Base-by-base conservation (phyloP, 2,797 vertebrate species). In the Coranthus polyacanthus region DNA sequence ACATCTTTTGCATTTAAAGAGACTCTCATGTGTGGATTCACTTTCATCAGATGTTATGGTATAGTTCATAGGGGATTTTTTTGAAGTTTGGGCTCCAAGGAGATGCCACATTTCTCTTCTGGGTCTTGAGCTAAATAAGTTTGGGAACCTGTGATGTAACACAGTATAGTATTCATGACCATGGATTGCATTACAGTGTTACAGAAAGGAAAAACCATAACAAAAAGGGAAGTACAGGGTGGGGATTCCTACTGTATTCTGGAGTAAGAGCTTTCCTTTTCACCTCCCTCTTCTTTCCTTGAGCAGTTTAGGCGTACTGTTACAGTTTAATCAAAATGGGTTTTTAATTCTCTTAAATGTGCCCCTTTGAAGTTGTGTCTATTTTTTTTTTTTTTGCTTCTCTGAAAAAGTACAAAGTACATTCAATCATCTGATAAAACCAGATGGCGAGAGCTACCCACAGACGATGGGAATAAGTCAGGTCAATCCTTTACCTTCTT, bases 351-450 rank as follows among this genome's bases (percentile, higher is more conserved):
- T 36, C 11, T 0, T 41, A 11, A 56, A 56, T 47, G 24, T 54
- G 12, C 12, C 6, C 2, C 15, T 26, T 62, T 37, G n/a, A n/a
- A 6, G 38, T 63, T 67, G 41, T 34, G 37, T 50, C 39, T 12
- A 1, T 16, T 66, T 55, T 47, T 53, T 29, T n/a, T 10, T 11
- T 12, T 13, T 44, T 42, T 56, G 9, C 6, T 16, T 8, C 17
- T 39, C 52, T 63, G 12, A 70, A 43, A 62, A 67, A 65, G 29
- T 64, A 37, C 55, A 68, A 75, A 61, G 42, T 70, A 43, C 58
- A 34, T 56, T 71, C 12, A 74, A 80, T 77, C 73, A 67, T 59
- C 63, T 70, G 50, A 46, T 72, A 65, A 84, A 83, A 44, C 42
- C 37, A 76, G 24, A 29, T 37, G 45, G 12, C 66, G 12, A 49